Evolutionary conservation across 2,113 vertebrate species (phyloP).

Genomic region (Bubalus kerabau): DNA sequence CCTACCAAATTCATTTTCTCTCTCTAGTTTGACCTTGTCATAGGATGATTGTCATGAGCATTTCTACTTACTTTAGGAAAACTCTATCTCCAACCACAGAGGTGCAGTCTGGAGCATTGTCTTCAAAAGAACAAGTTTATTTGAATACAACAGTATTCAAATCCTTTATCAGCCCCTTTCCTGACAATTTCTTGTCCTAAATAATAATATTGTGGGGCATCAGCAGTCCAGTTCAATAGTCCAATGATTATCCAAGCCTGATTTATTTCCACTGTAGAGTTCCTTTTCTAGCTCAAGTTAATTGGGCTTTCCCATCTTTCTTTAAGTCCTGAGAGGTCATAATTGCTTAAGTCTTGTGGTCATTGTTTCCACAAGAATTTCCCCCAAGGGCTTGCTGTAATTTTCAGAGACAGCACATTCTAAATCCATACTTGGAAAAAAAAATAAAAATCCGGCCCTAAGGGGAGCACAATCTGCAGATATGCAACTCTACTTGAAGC

Average conservation of each 20-base stretch:
- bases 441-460: background rate
- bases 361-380: conserved; percentile 35
- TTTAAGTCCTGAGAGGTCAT: background rate
- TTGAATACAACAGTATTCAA: background rate
- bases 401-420: conserved; percentile 46
- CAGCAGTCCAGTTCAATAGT: background rate
- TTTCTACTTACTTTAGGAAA: background rate
- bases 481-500: background rate
- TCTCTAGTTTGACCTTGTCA: background rate
- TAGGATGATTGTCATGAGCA: background rate
- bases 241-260: background rate
- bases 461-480: conserved; percentile 34
- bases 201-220: background rate
- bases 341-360: background rate
- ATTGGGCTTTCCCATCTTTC: background rate
- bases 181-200: background rate
- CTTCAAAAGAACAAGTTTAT: background rate
- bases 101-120: background rate
- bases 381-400: background rate
- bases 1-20: background rate
- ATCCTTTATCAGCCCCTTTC: background rate
- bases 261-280: conserved; percentile 25
- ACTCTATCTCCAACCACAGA: background rate
- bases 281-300: conserved; percentile 2
- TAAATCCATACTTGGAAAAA: background rate